Conservation (phyloP, 2,113 vertebrate genomes). For the Chionomys nivalis region DNA sequence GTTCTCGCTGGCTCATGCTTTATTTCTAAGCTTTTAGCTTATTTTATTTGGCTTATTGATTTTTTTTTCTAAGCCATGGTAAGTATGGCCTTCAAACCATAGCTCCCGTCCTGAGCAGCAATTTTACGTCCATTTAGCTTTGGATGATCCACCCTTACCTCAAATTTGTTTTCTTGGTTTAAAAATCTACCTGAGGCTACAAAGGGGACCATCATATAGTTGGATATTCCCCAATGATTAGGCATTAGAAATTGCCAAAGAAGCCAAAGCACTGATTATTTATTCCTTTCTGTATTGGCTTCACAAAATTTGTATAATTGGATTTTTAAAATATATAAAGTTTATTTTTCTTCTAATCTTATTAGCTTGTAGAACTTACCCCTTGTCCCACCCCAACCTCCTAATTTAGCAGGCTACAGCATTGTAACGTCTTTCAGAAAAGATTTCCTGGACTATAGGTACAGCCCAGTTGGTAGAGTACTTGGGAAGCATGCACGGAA, state of each 20-base stretch:
- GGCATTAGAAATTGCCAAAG: not conserved
- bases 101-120: not conserved
- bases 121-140: not conserved
- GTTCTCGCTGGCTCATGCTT: not conserved
- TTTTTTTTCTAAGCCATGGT: constrained; percentile 5
- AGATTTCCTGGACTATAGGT: not conserved
- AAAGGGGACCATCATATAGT: not conserved
- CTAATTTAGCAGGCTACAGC: not conserved
- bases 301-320: not conserved
- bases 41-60: constrained; percentile 8
- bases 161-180: not conserved
- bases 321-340: not conserved
- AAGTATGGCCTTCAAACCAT: not conserved
- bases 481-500: not conserved
- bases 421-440: not conserved
- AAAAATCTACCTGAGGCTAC: constrained; percentile 45
- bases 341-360: not conserved
- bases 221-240: not conserved
- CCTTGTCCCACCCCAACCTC: not conserved
- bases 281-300: not conserved
- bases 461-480: not conserved
- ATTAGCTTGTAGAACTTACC: not conserved
- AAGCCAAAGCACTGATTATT: not conserved
- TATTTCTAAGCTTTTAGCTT: not conserved
- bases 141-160: not conserved